These are phyloP conservation scores for Momotus momota DNA, from an alignment of 2,797 vertebrate genomes.

Conservation along the genomic window DNA sequence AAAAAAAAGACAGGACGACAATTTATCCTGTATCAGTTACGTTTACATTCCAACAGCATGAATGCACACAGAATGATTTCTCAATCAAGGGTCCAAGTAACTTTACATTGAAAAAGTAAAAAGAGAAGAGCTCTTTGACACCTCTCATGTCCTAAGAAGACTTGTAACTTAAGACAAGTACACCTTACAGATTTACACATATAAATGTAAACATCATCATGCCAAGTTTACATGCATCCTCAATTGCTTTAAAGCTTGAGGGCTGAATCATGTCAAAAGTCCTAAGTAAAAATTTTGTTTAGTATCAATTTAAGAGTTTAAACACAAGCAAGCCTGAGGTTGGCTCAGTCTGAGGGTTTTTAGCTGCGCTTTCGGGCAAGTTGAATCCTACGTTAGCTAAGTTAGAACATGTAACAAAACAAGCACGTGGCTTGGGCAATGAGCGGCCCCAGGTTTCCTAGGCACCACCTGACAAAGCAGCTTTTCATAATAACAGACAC, in stretches of 20 bases:
- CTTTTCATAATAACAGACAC: neutral
- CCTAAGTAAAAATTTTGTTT: neutral
- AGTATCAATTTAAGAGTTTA: neutral
- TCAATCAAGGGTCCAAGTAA: neutral
- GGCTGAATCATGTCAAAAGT: neutral
- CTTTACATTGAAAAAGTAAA: neutral
- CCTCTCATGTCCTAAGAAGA: neutral
- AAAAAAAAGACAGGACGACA: neutral
- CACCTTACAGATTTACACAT: neutral
- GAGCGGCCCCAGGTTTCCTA: neutral
- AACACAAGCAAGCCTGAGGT: fast-evolving
- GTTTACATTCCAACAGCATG: neutral
- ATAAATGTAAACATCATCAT: neutral
- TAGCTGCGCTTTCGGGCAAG: neutral
- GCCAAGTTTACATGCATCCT: neutral
- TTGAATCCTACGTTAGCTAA: too few relatives aligned
- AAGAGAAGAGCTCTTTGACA: neutral
- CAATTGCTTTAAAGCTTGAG: neutral
- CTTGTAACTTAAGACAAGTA: neutral
- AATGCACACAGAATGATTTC: neutral
- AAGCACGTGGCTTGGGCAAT: fast-evolving
- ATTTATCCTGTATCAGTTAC: neutral
- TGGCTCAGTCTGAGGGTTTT: neutral
- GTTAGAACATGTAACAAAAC: neutral
- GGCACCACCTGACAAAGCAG: neutral